Conservation (phyloP, 2,797 vertebrate genomes). For the Hoplostethus atlanticus region DNA sequence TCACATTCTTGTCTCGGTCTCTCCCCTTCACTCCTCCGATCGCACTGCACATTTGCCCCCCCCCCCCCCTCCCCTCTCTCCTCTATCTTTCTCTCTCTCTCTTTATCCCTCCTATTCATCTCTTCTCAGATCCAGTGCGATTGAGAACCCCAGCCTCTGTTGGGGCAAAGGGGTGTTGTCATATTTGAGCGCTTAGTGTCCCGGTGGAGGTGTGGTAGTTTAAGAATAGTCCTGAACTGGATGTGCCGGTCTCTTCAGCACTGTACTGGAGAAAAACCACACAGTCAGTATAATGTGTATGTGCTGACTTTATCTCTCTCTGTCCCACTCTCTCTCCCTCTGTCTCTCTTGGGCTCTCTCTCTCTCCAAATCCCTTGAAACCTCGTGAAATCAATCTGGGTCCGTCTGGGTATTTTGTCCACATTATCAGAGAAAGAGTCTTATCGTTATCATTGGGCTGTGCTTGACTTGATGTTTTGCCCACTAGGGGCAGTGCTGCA, state of each 20-base stretch:
- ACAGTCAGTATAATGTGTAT: slow-evolving; percentile 34
- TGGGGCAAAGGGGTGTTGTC: slow-evolving; percentile 40
- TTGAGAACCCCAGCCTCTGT: slow-evolving; percentile 51
- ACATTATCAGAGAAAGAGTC: slow-evolving; percentile 30
- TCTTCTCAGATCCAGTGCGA: slow-evolving; percentile 47
- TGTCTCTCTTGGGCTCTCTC: neutral
- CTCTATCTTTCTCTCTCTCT: slow-evolving; percentile 29
- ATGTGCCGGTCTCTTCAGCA: slow-evolving; percentile 51
- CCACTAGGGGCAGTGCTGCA: slow-evolving; percentile 74
- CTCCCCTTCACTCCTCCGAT: slow-evolving; percentile 44
- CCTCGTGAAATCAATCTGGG: slow-evolving; percentile 48
- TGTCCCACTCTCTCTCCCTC: neutral
- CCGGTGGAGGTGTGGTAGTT: slow-evolving; percentile 49
- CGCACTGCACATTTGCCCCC: slow-evolving; percentile 22
- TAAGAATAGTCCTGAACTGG: slow-evolving; percentile 57
- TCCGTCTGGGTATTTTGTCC: slow-evolving; percentile 10
- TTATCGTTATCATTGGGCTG: neutral
- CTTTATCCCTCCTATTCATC: slow-evolving; percentile 8
- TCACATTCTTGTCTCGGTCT: slow-evolving; percentile 45
- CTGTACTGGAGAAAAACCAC: slow-evolving; percentile 48
- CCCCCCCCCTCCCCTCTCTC: slow-evolving; percentile 9
- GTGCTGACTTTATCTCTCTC: neutral
- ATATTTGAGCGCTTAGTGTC: slow-evolving; percentile 52
- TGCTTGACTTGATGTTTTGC: slow-evolving; percentile 13
- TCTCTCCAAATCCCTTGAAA: slow-evolving; percentile 20